Evolutionary conservation across 2,888 invertebrate genomes (phyloP).

Genomic region (Ametastegia equiseti): DNA sequence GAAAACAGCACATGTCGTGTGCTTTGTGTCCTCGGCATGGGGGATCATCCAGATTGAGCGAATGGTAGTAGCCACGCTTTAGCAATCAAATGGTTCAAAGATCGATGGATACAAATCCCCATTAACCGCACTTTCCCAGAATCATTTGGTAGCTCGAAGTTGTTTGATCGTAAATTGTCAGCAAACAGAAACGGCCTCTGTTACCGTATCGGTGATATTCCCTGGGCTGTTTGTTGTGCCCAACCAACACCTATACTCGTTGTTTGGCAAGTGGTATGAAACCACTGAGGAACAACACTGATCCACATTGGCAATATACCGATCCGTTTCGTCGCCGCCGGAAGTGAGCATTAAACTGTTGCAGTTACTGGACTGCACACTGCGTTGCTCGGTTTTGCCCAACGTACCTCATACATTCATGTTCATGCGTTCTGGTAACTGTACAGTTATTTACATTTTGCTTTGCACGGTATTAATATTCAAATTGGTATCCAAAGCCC

Average conservation of each 20-base stretch:
- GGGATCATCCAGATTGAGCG: slow-evolving; percentile 5
- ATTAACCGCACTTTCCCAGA: slow-evolving; percentile 31
- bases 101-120: background rate
- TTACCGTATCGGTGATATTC: background rate
- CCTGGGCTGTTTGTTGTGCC: background rate
- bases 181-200: background rate
- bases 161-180: slow-evolving; percentile 20
- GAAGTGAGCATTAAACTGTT: slow-evolving; percentile 30
- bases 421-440: slow-evolving; percentile 56
- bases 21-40: background rate
- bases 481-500: slow-evolving; percentile 58
- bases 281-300: slow-evolving; percentile 8
- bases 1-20: slow-evolving; percentile 4
- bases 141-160: slow-evolving; percentile 1
- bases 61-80: background rate
- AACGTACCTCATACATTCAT: slow-evolving; percentile 57
- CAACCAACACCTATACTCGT: background rate
- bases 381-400: slow-evolving; percentile 42
- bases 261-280: background rate
- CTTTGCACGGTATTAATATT: slow-evolving; percentile 64
- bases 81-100: slow-evolving; percentile 6
- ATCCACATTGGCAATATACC: background rate
- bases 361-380: slow-evolving; percentile 38
- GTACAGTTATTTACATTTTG: slow-evolving; percentile 62
- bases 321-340: slow-evolving; percentile 4